Evolutionary conservation across 2,888 invertebrate genomes (phyloP).

Genomic region (Notocelia uddmanniana): DNA sequence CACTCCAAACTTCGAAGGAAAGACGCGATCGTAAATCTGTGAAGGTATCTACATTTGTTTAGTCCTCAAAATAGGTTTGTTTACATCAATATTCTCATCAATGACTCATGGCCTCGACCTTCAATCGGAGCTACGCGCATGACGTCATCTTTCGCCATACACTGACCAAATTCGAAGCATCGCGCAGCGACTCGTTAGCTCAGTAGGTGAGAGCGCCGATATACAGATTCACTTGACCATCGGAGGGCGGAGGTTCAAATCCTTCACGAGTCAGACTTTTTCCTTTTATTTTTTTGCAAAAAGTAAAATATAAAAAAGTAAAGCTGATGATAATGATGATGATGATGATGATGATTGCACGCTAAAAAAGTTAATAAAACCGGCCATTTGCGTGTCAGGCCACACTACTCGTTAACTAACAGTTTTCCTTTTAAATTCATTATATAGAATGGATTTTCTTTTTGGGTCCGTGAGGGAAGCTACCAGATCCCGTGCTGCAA

Average conservation of each 20-base stretch:
- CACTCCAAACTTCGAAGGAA: too few species aligned
- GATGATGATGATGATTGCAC: too few species aligned
- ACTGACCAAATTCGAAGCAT: background rate
- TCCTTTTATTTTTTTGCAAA: background rate
- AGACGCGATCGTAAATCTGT: too few species aligned
- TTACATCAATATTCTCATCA: background rate
- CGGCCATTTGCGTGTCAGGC: too few species aligned
- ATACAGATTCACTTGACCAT: constrained; percentile 28
- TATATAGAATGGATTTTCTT: too few species aligned
- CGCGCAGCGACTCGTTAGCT: constrained; percentile 30
- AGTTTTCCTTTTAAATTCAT: too few species aligned
- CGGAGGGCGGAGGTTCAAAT: constrained; percentile 45
- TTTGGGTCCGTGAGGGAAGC: too few species aligned
- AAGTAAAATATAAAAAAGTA: background rate
- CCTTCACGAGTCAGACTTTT: constrained; percentile 42
- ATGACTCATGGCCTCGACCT: background rate
- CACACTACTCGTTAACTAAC: too few species aligned
- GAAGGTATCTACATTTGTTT: too few species aligned
- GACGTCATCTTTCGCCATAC: constrained; percentile 17
- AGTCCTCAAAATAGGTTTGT: constrained; percentile 5
- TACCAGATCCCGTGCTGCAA: too few species aligned
- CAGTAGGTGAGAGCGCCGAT: constrained; percentile 44
- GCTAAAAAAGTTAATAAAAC: too few species aligned
- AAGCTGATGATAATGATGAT: too few species aligned
- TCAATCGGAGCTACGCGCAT: background rate